Base-by-base conservation (phyloP, 2,797 vertebrate species). In the Clarias platycephalus region DNA sequence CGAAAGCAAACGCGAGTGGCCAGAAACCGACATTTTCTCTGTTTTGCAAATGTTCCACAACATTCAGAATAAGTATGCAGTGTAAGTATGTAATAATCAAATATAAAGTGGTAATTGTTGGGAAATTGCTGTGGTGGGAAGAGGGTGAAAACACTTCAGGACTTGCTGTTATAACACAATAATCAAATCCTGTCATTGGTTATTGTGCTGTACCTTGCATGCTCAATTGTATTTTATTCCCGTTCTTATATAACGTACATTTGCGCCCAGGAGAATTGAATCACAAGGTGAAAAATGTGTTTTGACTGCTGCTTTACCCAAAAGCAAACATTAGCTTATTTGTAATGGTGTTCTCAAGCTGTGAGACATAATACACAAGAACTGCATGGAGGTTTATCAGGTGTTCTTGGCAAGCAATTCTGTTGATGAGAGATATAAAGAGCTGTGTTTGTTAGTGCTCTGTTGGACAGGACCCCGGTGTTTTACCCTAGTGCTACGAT, bases 281-380 rank as follows among this genome's bases (percentile, higher is more conserved):
- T 66, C n/a, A 66, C n/a, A 53, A 20, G 10, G 9, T 26, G n/a
- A 79, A 79, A 62, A 80, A 31, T 80, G 62, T 80, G 62, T 80
- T 66, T 80, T 53, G 78, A 66, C 62, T 80, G 78, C 26, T 53
- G 5, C 18, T 80, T 80, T 53, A 31, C 78, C 37, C 62, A 3
- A 80, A 31, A 80, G 26, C 34, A 55, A 87, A 87, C 82, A 20
- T 83, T 53, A 66, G 40, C 78, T 80, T 80, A 53, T 80, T 80
- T 80, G 63, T 80, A 66, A 66, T 53, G 18, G 40, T 31, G 78
- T 24, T 62, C 53, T 66, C 78, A 53, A 26, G 78, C 62, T 80
- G 62, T 66, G 62, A 66, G 78, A 80, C 62, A 66, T 53, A 44
- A 67, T 80, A 66, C 78, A 31, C 6, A 16, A 24, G 53, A 34